phyloP scores from a whole-genome alignment of 2,113 vertebrate species.

The Pheucticus melanocephalus region DNA sequence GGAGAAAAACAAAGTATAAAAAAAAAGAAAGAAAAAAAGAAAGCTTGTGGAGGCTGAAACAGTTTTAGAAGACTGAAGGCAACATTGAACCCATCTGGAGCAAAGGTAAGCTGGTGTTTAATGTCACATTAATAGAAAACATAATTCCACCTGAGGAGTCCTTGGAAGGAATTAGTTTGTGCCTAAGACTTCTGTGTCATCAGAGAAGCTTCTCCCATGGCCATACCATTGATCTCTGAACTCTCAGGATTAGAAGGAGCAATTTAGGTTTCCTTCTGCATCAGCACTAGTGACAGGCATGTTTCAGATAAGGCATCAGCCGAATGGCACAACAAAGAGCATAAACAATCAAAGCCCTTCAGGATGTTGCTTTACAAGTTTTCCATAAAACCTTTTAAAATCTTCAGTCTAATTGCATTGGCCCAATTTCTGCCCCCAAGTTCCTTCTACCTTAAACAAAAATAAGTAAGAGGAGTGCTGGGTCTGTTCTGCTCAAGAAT shows the following conservation, averaged over 20 bases:
- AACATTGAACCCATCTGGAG: not conserved
- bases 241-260: not conserved
- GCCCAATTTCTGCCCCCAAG: not conserved
- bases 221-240: not conserved
- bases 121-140: not conserved
- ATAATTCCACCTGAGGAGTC: not conserved
- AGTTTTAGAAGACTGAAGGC: not conserved
- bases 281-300: fast-evolving
- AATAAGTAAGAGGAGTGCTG: not conserved
- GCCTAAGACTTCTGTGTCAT: not conserved
- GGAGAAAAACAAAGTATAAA: not conserved
- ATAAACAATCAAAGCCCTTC: slow-evolving; percentile 26
- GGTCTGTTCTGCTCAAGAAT: not conserved
- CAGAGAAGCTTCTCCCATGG: not conserved
- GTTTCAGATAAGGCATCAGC: not conserved
- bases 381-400: not conserved
- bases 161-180: not conserved
- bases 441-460: not conserved
- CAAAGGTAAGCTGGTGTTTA: not conserved
- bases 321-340: slow-evolving; percentile 4
- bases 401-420: not conserved
- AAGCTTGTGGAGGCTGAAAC: not conserved
- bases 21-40: not conserved
- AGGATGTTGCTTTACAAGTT: not conserved
- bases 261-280: not conserved